Evolutionary conservation across 2,113 vertebrate genomes (phyloP).

Genomic region (Dipodomys ordii): DNA sequence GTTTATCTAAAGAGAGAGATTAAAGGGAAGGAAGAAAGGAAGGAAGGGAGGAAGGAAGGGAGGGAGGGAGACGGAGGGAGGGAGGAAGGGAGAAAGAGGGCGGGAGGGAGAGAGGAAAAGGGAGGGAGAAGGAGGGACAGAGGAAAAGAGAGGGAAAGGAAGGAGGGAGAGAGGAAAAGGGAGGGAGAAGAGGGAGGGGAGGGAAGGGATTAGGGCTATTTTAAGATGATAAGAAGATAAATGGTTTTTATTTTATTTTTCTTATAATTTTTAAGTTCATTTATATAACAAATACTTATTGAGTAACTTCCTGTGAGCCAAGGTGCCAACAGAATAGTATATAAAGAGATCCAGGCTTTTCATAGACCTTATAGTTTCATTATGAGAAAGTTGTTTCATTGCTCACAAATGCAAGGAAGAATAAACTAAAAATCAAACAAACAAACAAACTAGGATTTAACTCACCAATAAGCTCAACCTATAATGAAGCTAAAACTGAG

Average conservation of each 20-base stretch:
- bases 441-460: slow-evolving; percentile 36
- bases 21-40: too few relatives aligned
- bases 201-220: neutral
- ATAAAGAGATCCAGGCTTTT: neutral
- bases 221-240: neutral
- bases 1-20: neutral
- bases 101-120: too few relatives aligned
- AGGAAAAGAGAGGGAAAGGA: too few relatives aligned
- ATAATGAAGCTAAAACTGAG: neutral
- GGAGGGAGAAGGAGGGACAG: too few relatives aligned
- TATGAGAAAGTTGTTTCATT: slow-evolving; percentile 35
- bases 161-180: too few relatives aligned
- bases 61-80: too few relatives aligned
- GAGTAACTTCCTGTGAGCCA: neutral
- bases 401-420: slow-evolving; percentile 9
- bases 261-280: slow-evolving; percentile 37
- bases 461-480: slow-evolving; percentile 10
- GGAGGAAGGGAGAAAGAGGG: neutral
- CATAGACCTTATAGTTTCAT: slow-evolving; percentile 10
- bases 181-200: neutral
- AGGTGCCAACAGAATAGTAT: neutral
- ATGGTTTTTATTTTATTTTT: slow-evolving; percentile 9
- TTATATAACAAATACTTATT: slow-evolving; percentile 47
- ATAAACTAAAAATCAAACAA: neutral
- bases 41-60: neutral